Conservation (phyloP, 2,113 vertebrate genomes). For the Shinisaurus crocodilurus region DNA sequence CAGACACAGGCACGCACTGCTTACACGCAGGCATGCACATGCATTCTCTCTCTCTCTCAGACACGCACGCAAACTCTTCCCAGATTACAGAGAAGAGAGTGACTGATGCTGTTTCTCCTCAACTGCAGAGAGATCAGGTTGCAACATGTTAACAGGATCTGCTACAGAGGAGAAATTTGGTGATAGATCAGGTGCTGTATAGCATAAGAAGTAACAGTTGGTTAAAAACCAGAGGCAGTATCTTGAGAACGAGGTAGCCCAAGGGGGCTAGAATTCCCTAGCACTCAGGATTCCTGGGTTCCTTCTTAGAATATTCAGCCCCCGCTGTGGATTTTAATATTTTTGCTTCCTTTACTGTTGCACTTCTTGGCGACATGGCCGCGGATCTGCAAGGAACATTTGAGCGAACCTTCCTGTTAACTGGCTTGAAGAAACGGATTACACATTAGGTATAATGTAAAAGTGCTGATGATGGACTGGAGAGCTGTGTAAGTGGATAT, state of each 20-base stretch:
- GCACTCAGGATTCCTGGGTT: constrained; percentile 4
- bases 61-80: background rate
- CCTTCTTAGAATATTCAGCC: constrained; percentile 41
- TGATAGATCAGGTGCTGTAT: constrained; percentile 41
- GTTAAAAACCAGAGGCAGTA: background rate
- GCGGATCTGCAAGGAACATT: constrained; percentile 53
- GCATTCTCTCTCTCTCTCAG: background rate
- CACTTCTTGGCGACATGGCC: constrained; percentile 54
- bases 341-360: constrained; percentile 50
- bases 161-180: constrained; percentile 37
- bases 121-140: constrained; percentile 53
- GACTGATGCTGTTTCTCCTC: constrained; percentile 50
- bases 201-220: constrained; percentile 26
- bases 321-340: constrained; percentile 53
- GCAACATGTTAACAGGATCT: background rate
- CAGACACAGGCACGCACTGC: too few species aligned
- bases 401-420: constrained; percentile 59
- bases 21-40: background rate
- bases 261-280: constrained; percentile 18
- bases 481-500: constrained; percentile 66
- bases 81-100: constrained; percentile 50
- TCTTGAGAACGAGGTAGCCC: constrained; percentile 25
- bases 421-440: constrained; percentile 59
- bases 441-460: constrained; percentile 57
- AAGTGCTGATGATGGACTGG: constrained; percentile 67